Evolutionary conservation across 2,113 vertebrate species (phyloP), one percentile per base, ranked within the genome.

Genomic region (Thamnaconus septentrionalis): DNA sequence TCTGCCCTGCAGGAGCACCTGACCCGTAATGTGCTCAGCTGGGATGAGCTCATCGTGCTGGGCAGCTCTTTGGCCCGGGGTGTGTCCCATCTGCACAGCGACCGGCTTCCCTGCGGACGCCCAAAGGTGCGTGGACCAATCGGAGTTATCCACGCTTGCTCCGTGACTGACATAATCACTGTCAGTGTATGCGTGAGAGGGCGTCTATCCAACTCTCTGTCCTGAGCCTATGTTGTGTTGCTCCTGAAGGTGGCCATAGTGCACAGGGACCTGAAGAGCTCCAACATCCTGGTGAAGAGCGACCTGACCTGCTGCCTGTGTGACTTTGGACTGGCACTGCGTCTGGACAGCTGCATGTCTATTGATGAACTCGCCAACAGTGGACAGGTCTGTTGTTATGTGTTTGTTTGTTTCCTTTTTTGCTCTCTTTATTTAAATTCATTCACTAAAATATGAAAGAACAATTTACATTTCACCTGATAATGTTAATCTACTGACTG

Each of bases 311-410:
- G 96, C 86, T 98, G 96, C 56, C 90, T 98, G 41, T 98, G 96
- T 82, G 96, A 98, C 93, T 98, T 98, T 31, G 96, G 96, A 4
- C 91, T 98, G 1, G 96, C 93, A 0, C 85, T 98, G 51, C 89
- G 94, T 18, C 87, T 98, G 67, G 94, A 98, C 83, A 95, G 92
- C 39, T 92, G 92, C 6, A 88, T 98, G 4, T 94, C 95, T 49
- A 93, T 96, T 47, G 96, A 98, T 7, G 96, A 98, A 59, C 90
- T 98, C 41, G 96, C 96, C 59, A 98, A 98, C 85, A 96, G 95
- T 0, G 96, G 96, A 48, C 96, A 98, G 93, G 96, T 59, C 0
- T 4, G 40, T 56, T 5, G 6, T n/a, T 11, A 49, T 1, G 10
- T 5, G 5, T 50, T 10, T n/a, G 10, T n/a, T 8, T 50, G 48